Percentiles rank a stretch among this genome's conserved stretches.
Evolutionary conservation across 2,888 invertebrate genomes (phyloP).

Genomic region (Fragum fragum): DNA sequence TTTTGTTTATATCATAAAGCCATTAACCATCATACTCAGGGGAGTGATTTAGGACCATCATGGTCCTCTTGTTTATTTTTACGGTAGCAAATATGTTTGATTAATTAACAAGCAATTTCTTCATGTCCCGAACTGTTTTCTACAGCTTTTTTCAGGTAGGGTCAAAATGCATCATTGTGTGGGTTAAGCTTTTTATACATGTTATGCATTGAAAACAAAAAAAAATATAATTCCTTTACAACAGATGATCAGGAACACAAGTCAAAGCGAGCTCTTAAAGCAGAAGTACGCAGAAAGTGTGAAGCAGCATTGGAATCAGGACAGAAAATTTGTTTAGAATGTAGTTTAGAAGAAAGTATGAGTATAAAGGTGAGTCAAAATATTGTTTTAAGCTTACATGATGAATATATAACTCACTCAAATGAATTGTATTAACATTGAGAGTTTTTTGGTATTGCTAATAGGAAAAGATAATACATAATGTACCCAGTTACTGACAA

Average conservation of each 20-base stretch:
- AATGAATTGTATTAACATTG: no score
- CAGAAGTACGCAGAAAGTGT: constrained; percentile 38
- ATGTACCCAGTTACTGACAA: no score
- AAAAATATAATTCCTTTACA: not conserved
- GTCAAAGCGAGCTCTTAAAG: constrained; percentile 42
- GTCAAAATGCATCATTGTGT: no score
- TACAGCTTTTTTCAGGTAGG: no score
- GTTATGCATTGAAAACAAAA: not conserved
- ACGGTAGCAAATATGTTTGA: not conserved
- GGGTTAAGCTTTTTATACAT: not conserved
- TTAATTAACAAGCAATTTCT: not conserved
- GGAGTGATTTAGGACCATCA: no score
- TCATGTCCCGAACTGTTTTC: not conserved
- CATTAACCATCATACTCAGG: no score
- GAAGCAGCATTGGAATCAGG: constrained; percentile 61
- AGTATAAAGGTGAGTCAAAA: constrained; percentile 61
- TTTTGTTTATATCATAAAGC: no score
- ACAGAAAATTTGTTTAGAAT: constrained; percentile 75
- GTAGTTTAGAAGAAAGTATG: constrained; percentile 74
- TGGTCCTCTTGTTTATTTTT: not conserved
- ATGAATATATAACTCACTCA: no score
- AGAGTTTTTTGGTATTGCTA: no score
- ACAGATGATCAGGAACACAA: not conserved
- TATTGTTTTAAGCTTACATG: not conserved
- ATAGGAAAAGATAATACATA: no score